A percentile compares a stretch with the other conserved stretches of the same genome.
Conservation (phyloP, 2,888 invertebrate species). For the Yponomeuta cagnagella region DNA sequence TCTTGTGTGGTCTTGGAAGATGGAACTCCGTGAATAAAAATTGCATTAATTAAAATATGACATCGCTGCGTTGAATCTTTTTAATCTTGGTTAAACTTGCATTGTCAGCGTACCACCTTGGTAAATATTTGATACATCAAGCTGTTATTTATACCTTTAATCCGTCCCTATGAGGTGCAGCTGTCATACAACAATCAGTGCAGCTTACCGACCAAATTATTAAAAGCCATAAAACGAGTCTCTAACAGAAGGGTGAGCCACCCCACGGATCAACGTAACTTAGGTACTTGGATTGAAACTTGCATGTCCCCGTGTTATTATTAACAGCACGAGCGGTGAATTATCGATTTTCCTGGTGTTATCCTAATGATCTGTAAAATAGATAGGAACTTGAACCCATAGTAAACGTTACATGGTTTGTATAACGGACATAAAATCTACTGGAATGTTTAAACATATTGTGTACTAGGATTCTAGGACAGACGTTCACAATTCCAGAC, state of each 20-base stretch:
- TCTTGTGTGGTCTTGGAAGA: not conserved
- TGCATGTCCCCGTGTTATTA: slow-evolving; percentile 59
- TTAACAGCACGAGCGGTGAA: slow-evolving; percentile 51
- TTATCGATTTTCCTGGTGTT: slow-evolving; percentile 39
- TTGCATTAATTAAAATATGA: not conserved
- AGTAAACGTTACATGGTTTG: not conserved
- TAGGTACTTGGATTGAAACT: slow-evolving; percentile 57
- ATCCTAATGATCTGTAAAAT: not conserved
- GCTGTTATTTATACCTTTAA: slow-evolving; percentile 49
- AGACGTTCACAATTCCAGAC: too few relatives aligned
- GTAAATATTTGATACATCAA: slow-evolving; percentile 29
- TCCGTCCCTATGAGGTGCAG: slow-evolving; percentile 55
- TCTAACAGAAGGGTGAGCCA: slow-evolving; percentile 64
- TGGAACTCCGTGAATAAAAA: not conserved
- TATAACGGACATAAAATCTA: not conserved
- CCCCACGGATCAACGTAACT: slow-evolving; percentile 43
- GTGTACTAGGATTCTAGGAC: too few relatives aligned
- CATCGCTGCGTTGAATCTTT: not conserved
- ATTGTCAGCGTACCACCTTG: slow-evolving; percentile 6
- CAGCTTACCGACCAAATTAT: slow-evolving; percentile 70
- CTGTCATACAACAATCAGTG: slow-evolving; percentile 68
- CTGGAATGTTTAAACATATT: too few relatives aligned
- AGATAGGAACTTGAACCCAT: not conserved
- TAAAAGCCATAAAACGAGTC: slow-evolving; percentile 74
- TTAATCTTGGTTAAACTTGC: not conserved